These are phyloP conservation scores for Zoroaster sp. DNA, from an alignment of 53 echinoderm and acorn worm species.

Conservation along the genomic window DNA sequence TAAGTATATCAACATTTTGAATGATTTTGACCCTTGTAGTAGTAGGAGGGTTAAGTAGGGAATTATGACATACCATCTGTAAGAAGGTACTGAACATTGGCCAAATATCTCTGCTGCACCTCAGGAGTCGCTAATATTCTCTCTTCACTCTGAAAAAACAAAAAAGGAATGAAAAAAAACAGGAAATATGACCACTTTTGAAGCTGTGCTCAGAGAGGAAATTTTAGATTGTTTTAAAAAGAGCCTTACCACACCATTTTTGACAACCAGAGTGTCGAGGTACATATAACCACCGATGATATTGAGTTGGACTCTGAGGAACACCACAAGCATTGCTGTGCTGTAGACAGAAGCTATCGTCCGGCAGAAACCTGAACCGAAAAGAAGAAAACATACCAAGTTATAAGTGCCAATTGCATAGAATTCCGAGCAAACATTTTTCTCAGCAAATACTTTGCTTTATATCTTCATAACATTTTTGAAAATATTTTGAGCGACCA, in stretches of 20 bases:
- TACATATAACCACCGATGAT: constrained; percentile 97
- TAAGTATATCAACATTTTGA: too few species aligned
- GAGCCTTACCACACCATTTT: constrained; percentile 73
- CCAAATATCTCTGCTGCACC: constrained; percentile 87
- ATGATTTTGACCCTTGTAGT: too few species aligned
- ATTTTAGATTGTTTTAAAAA: not conserved
- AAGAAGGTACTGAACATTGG: constrained; percentile 79
- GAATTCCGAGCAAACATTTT: too few species aligned
- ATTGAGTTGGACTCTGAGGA: constrained; percentile 88
- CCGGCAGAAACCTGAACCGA: constrained; percentile 80
- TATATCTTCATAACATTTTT: too few species aligned
- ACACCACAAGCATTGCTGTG: constrained; percentile 75
- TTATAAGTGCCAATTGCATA: too few species aligned
- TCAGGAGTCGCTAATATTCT: constrained; percentile 77
- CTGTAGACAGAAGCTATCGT: constrained; percentile 87
- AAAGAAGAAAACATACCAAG: not conserved
- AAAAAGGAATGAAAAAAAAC: too few species aligned
- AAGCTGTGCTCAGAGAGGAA: too few species aligned
- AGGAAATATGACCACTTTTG: too few species aligned
- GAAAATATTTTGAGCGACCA: too few species aligned
- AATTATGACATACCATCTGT: constrained; percentile 82
- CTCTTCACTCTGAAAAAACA: constrained; percentile 55
- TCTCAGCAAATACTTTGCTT: too few species aligned
- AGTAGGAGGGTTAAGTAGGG: too few species aligned
- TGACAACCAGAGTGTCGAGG: constrained; percentile 74